Percentiles rank a stretch among this genome's conserved stretches.
Evolutionary conservation across 2,888 invertebrate species (phyloP).

Genomic region (Drosophila parthenogenetica): DNA sequence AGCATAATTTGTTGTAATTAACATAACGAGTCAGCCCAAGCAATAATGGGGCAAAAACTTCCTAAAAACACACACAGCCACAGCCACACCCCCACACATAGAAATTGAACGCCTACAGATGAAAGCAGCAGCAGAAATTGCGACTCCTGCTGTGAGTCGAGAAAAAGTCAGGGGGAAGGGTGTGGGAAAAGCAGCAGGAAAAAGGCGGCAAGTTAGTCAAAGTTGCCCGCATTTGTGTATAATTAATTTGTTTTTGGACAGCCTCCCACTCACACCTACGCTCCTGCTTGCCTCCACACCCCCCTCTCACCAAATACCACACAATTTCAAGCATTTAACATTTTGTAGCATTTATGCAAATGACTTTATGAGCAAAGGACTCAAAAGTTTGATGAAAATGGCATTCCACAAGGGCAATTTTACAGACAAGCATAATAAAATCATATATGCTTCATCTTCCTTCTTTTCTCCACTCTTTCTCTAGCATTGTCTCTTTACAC

Average conservation of each 20-base stretch:
- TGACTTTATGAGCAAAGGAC: slow-evolving; percentile 61
- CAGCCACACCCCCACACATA: slow-evolving; percentile 9
- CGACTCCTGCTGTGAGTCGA: slow-evolving; percentile 51
- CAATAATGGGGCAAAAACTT: slow-evolving; percentile 69
- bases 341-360: slow-evolving; percentile 74
- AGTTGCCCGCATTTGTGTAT: slow-evolving; percentile 60
- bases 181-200: neutral
- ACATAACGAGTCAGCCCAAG: slow-evolving; percentile 76
- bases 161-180: neutral
- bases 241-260: slow-evolving; percentile 69
- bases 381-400: slow-evolving; percentile 40
- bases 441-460: neutral
- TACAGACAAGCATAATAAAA: slow-evolving; percentile 27
- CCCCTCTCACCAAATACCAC: neutral
- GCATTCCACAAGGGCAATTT: slow-evolving; percentile 36
- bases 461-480: neutral
- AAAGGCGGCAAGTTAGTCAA: slow-evolving; percentile 19
- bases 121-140: slow-evolving; percentile 46
- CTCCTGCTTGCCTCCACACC: neutral
- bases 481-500: neutral
- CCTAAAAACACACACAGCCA: slow-evolving; percentile 27
- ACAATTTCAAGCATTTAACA: slow-evolving; percentile 41
- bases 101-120: slow-evolving; percentile 40
- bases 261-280: neutral
- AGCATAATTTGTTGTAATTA: slow-evolving; percentile 82